phyloP scores from a whole-genome alignment of 1,140 invertebrate genomes.

The Brachionus asplanchnoidis region DNA sequence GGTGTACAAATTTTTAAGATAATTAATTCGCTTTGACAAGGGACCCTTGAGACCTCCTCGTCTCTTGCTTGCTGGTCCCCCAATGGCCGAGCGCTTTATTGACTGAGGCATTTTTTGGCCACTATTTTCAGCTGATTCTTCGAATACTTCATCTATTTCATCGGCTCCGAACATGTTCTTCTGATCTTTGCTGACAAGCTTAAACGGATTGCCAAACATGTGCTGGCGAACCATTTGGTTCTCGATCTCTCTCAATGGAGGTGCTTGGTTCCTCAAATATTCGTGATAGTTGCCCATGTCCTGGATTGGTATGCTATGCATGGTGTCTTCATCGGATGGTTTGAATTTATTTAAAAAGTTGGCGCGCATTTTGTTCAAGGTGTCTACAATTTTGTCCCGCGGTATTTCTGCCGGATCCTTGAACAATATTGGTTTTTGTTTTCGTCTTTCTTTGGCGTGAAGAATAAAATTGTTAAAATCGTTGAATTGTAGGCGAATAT shows the following conservation, averaged over 20 bases:
- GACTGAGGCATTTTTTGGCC: slow-evolving; percentile 5
- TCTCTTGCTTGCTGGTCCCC: slow-evolving; percentile 21
- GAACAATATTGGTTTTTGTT: slow-evolving; percentile 2
- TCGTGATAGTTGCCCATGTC: slow-evolving; percentile 99
- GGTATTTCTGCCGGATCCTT: slow-evolving; percentile 34
- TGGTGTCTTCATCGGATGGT: slow-evolving; percentile 64
- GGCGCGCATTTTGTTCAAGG: slow-evolving; percentile 84
- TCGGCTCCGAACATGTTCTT: slow-evolving; percentile 18
- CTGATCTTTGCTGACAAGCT: slow-evolving; percentile 62
- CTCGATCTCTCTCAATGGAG: slow-evolving; percentile 86
- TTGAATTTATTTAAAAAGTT: slow-evolving; percentile 78
- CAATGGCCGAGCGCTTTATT: slow-evolving; percentile 11
- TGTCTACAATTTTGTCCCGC: slow-evolving; percentile 77
- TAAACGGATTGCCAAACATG: slow-evolving; percentile 98
- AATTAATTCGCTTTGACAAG: slow-evolving; percentile 32
- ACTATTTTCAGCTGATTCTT: slow-evolving; percentile 2
- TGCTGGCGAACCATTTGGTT: slow-evolving; percentile 88
- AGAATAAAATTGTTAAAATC: slow-evolving; percentile 41
- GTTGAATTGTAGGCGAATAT: slow-evolving; percentile 21
- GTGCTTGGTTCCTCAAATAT: slow-evolving; percentile 86
- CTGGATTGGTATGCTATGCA: slow-evolving; percentile 86
- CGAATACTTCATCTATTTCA: slow-evolving; percentile 42
- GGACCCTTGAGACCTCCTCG: slow-evolving; percentile 27
- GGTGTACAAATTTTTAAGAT: slow-evolving; percentile 36
- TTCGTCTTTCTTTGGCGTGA: not conserved